Base-by-base conservation (phyloP, 2,797 vertebrate species). In the Selene dorsalis region DNA sequence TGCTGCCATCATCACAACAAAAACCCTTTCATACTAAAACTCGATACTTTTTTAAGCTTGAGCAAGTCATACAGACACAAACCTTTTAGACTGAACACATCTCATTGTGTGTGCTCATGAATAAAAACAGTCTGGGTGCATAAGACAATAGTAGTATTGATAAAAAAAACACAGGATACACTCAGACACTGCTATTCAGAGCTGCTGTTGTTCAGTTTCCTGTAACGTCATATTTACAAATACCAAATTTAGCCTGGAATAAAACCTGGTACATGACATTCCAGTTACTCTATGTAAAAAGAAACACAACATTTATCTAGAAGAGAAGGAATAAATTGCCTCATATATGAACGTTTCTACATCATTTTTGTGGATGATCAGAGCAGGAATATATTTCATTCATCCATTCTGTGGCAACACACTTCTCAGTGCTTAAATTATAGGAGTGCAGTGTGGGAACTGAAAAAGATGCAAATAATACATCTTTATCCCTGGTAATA, bases 401-500 rank as follows among this genome's bases (percentile, higher is more conserved):
- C 1, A 26, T 66, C 24, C 24, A 4, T 4, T 22, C 9, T 24
- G 7, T 50, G 53, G 48, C 26, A 52, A 57, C 18, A 43, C n/a
- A 59, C 8, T 13, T 48, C 50, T 62, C 12, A 52, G 2, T n/a
- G 14, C 18, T 47, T 20, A 50, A 50, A 50, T 30, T 13, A 0
- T 20, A 35, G n/a, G 18, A 57, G 5, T 3, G 16, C 30, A 67
- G 20, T 3, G 1, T 69, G 18, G 18, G 56, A 64, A 39, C 7
- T 17, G 30, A 43, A 52, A 52, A n/a, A 48, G 7, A 43, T n/a
- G n/a, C 14, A 39, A 66, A 26, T 35, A 35, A 6, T 30, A 24
- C 38, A 13, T 59, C 20, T 55, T 69, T 57, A 43, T 71, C 28
- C 16, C 39, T 38, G 48, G 20, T 20, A 30, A 20, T 57, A 77